Evolutionary conservation across 2,113 vertebrate genomes (phyloP).

Genomic region (Hippopotamus amphibius): DNA sequence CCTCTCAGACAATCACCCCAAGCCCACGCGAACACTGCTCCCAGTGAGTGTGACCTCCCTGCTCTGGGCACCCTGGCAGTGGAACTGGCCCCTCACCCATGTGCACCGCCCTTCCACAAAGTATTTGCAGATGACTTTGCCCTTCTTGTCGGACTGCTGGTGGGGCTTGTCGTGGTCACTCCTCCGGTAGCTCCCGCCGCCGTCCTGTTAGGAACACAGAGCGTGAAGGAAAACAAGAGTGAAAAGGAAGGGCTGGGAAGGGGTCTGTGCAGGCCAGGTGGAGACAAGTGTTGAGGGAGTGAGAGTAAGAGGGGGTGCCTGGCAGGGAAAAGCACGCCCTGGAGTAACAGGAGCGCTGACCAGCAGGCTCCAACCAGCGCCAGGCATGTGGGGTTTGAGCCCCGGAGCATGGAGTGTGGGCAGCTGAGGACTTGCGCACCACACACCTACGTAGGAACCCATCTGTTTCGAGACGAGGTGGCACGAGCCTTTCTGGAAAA

Average conservation of each 20-base stretch:
- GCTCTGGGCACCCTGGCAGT: background rate
- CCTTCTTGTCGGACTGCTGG: constrained; percentile 95
- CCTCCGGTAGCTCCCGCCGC: constrained; percentile 87
- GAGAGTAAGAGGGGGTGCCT: background rate
- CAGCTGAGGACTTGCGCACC: fast-evolving
- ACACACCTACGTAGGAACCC: too few relatives aligned
- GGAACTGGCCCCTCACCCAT: constrained; percentile 89
- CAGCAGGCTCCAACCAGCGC: fast-evolving
- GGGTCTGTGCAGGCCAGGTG: fast-evolving
- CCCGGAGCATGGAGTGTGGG: background rate
- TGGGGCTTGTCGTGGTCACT: constrained; percentile 91
- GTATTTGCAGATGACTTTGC: constrained; percentile 98
- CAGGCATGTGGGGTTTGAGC: fast-evolving
- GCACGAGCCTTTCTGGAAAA: fast-evolving
- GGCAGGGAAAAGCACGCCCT: fast-evolving
- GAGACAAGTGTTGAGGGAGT: background rate
- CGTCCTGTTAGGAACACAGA: constrained; percentile 77
- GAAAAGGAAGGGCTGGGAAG: fast-evolving
- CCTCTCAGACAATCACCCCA: background rate
- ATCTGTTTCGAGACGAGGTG: fast-evolving
- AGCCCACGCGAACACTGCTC: fast-evolving
- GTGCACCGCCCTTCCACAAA: constrained; percentile 97
- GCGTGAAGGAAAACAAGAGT: fast-evolving
- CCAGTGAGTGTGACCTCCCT: background rate
- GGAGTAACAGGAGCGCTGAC: fast-evolving